Conservation (phyloP, 2,797 vertebrate genomes). For the Xiphophorus birchmanni region DNA sequence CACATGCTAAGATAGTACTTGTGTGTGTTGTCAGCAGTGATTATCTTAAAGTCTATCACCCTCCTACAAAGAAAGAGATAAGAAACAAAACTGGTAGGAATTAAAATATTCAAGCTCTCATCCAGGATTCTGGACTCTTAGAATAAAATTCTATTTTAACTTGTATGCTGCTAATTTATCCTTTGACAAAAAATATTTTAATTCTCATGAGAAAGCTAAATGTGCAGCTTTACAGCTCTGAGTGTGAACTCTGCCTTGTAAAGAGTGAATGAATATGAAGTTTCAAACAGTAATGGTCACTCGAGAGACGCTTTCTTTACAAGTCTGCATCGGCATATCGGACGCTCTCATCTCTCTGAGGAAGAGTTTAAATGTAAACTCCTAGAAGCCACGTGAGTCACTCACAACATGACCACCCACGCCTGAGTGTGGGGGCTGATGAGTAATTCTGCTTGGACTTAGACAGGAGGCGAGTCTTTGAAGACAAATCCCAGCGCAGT, state of each 20-base stretch:
- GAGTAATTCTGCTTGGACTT: conserved; percentile 65
- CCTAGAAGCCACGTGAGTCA: conserved; percentile 59
- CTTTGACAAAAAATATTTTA: not conserved
- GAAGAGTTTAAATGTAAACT: conserved; percentile 38
- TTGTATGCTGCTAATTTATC: not conserved
- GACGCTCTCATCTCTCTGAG: conserved; percentile 19
- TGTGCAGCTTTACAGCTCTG: not conserved
- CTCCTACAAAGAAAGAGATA: not conserved
- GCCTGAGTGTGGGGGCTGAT: conserved; percentile 49
- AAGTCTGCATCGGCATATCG: not conserved
- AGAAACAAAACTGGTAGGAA: not conserved
- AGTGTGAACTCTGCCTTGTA: not conserved
- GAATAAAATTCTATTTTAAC: not conserved
- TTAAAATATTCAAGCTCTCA: not conserved
- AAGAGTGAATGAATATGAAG: not conserved
- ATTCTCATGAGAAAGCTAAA: not conserved
- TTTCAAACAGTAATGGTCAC: not conserved
- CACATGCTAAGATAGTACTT: not conserved
- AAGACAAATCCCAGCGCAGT: conserved; percentile 35
- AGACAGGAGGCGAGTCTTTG: conserved; percentile 50
- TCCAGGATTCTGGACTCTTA: not conserved
- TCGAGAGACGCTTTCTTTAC: conserved; percentile 6
- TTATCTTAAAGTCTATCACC: not conserved
- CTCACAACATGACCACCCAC: conserved; percentile 43
- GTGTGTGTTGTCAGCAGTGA: not conserved